Conservation (phyloP, 2,797 vertebrate species). For the Catostomus latipinnis region DNA sequence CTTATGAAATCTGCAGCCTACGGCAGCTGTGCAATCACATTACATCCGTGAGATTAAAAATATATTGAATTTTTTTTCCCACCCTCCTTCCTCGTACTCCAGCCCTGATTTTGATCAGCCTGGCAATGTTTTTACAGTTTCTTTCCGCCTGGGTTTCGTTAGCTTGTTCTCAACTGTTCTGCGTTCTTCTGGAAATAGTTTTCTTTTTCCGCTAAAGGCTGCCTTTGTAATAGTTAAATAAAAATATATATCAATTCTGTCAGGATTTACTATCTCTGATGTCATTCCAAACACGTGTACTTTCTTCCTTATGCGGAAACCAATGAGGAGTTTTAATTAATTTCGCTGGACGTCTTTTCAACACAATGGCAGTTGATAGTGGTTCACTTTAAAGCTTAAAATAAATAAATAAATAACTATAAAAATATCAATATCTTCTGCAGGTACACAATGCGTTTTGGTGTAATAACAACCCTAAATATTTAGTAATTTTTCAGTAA, state of each 20-base stretch:
- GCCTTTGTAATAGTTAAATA: constrained; percentile 4
- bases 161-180: constrained; percentile 30
- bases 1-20: constrained; percentile 93
- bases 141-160: neutral
- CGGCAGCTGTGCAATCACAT: constrained; percentile 92
- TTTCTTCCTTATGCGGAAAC: neutral
- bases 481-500: too few relatives aligned
- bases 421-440: too few relatives aligned
- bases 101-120: constrained; percentile 52
- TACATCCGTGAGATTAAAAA: constrained; percentile 93
- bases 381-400: too few relatives aligned
- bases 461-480: too few relatives aligned
- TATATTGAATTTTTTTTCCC: constrained; percentile 82
- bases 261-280: too few relatives aligned
- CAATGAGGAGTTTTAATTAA: too few relatives aligned
- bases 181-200: constrained; percentile 44
- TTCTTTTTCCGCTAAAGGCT: constrained; percentile 24
- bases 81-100: neutral
- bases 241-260: constrained; percentile 10
- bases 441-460: too few relatives aligned
- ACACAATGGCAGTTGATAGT: too few relatives aligned
- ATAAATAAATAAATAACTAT: too few relatives aligned
- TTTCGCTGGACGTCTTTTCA: too few relatives aligned
- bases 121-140: constrained; percentile 17
- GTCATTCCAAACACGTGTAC: neutral